phyloP scores from a whole-genome alignment of 2,797 vertebrate genomes.

The Pseudochromis fuscus region DNA sequence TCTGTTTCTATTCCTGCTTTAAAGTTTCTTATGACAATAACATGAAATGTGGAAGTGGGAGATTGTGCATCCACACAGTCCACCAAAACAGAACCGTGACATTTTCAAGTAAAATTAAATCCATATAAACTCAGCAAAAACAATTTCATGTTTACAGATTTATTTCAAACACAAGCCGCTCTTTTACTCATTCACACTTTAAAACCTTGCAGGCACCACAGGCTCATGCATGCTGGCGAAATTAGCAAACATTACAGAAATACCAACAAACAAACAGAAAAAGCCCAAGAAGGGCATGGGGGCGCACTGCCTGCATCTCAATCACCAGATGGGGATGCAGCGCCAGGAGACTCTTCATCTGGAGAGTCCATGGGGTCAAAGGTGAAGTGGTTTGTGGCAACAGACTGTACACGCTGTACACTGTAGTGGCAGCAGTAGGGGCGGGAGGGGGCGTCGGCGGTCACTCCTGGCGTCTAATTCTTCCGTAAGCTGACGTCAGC shows the following conservation, averaged over 20 bases:
- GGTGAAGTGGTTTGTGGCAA: constrained; percentile 35
- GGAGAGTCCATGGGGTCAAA: constrained; percentile 35
- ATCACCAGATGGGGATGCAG: constrained; percentile 17
- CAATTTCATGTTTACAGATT: constrained; percentile 47
- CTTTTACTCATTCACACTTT: constrained; percentile 62
- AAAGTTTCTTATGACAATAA: neutral
- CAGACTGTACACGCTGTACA: constrained; percentile 49
- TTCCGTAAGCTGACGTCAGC: constrained; percentile 92
- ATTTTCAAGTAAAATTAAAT: neutral
- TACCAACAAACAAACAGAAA: constrained; percentile 38
- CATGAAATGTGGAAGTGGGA: constrained; percentile 39
- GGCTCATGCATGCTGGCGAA: constrained; percentile 64
- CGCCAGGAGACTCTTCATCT: constrained; percentile 9
- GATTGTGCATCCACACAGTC: neutral
- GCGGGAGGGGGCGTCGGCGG: neutral
- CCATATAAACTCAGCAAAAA: constrained; percentile 1
- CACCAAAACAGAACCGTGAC: constrained; percentile 12
- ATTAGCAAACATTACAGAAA: constrained; percentile 48
- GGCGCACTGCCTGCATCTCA: constrained; percentile 25
- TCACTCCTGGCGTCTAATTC: constrained; percentile 78
- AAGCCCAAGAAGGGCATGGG: neutral
- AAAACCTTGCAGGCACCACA: constrained; percentile 63
- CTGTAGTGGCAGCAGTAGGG: constrained; percentile 27
- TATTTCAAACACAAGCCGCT: constrained; percentile 71
- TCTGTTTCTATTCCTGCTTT: constrained; percentile 50